Percentiles rank a stretch among this genome's conserved stretches.
These are phyloP conservation scores for Yasuhikotakia modesta DNA, from an alignment of 2,797 vertebrate species.

Conservation along the genomic window DNA sequence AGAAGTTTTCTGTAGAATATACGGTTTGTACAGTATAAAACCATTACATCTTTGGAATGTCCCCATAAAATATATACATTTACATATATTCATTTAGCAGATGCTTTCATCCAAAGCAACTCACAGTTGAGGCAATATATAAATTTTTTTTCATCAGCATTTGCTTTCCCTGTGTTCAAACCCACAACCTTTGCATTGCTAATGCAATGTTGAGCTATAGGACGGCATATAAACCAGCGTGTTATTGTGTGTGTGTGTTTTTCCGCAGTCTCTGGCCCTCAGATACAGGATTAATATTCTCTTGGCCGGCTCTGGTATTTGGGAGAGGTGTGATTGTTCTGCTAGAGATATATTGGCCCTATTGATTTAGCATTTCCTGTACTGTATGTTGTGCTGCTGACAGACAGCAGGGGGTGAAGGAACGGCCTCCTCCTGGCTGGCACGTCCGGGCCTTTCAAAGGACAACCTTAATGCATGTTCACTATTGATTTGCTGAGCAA, in stretches of 20 bases:
- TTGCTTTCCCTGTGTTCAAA: no score
- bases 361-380: conserved; percentile 82
- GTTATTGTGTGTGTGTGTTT: neutral
- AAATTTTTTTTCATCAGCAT: no score
- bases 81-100: no score
- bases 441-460: conserved; percentile 69
- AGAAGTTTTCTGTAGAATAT: no score
- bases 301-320: conserved; percentile 75
- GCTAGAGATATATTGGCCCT: conserved; percentile 71
- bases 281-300: conserved; percentile 71
- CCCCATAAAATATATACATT: no score
- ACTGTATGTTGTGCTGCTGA: conserved; percentile 66
- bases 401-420: conserved; percentile 57
- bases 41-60: no score
- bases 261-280: neutral
- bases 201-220: no score
- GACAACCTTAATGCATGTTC: conserved; percentile 74
- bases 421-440: conserved; percentile 66
- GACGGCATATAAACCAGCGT: neutral
- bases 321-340: conserved; percentile 66
- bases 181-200: no score
- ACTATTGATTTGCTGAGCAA: conserved; percentile 70
- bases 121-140: no score
- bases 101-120: no score
- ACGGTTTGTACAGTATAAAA: no score